Evolutionary conservation across 2,797 vertebrate species (phyloP).

Genomic region (Parauchenoglanis ngamensis): DNA sequence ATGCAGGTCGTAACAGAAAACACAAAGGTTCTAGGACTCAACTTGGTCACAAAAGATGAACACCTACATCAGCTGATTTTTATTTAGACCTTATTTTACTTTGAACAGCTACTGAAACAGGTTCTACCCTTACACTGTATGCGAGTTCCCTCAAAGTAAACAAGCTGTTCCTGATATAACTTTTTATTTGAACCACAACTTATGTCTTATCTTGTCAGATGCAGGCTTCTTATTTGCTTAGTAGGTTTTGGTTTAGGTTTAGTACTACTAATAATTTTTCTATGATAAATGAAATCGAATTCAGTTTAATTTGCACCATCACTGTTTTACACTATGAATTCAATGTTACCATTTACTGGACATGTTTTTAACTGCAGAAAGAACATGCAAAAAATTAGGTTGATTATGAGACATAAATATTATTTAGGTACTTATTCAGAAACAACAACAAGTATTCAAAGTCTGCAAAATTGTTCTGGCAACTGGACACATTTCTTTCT

Average conservation of each 20-base stretch:
- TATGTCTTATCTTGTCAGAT: neutral
- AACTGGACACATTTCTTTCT: neutral
- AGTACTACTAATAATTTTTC: neutral
- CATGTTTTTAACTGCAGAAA: neutral
- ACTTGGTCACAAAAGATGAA: neutral
- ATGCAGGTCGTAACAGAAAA: neutral
- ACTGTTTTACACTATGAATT: neutral
- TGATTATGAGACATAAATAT: neutral
- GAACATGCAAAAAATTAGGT: neutral
- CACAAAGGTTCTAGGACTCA: neutral
- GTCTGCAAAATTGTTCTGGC: neutral
- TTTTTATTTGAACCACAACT: neutral
- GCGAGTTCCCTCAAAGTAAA: neutral
- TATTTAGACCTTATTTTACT: neutral
- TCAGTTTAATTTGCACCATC: neutral
- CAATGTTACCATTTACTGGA: neutral
- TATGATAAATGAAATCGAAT: neutral
- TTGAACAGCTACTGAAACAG: neutral
- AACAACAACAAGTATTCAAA: neutral
- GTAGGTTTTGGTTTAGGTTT: neutral
- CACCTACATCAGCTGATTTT: neutral
- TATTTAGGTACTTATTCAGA: neutral
- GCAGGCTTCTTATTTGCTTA: neutral
- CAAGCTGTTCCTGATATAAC: neutral
- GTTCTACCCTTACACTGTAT: neutral